phyloP scores from a whole-genome alignment of 2,888 invertebrate species.

The Thumatha senex region DNA sequence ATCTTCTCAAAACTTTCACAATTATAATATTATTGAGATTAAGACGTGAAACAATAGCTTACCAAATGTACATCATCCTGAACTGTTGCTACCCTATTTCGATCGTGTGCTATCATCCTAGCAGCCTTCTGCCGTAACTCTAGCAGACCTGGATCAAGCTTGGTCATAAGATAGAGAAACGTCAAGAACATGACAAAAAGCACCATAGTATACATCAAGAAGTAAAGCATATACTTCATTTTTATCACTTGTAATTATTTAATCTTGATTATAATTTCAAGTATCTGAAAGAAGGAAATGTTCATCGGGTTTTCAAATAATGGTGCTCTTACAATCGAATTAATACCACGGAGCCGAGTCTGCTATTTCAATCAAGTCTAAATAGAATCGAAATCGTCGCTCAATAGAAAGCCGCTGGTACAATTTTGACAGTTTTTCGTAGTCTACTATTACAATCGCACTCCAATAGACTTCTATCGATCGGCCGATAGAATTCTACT shows the following conservation, averaged over 20 bases:
- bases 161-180: constrained; percentile 50
- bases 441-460: no score
- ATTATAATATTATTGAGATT: no score
- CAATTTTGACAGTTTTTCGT: no score
- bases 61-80: constrained; percentile 5
- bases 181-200: constrained; percentile 41
- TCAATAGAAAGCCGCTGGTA: no score
- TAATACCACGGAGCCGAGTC: neutral
- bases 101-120: constrained; percentile 20
- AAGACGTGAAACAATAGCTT: constrained; percentile 1
- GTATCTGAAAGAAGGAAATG: neutral
- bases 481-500: no score
- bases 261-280: no score
- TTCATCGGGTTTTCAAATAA: neutral
- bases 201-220: constrained; percentile 37
- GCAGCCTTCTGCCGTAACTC: constrained; percentile 37
- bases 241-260: neutral
- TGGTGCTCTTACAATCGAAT: no score
- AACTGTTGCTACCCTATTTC: neutral
- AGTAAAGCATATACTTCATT: constrained; percentile 48
- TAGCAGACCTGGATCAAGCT: constrained; percentile 51
- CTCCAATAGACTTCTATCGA: no score
- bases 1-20: no score
- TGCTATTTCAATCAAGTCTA: no score
- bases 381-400: no score